phyloP scores from a whole-genome alignment of 2,113 vertebrate species.

The Pedionomus torquatus region DNA sequence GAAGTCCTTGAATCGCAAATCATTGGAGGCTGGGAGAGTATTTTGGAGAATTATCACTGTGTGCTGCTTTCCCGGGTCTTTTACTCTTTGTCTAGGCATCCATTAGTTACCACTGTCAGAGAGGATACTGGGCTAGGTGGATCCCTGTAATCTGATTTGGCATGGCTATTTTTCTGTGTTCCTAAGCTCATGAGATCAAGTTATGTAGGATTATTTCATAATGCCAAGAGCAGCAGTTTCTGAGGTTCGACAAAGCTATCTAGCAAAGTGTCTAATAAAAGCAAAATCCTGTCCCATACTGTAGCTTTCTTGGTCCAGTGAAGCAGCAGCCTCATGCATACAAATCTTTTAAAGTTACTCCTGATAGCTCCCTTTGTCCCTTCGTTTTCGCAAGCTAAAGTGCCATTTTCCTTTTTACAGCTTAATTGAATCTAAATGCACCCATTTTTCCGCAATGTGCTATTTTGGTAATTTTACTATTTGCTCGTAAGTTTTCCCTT shows the following conservation, averaged over 20 bases:
- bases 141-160: constrained; percentile 69
- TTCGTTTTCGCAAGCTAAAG: constrained; percentile 37
- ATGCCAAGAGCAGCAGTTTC: constrained; percentile 54
- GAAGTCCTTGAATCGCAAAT: constrained; percentile 56
- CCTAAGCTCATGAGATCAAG: constrained; percentile 56
- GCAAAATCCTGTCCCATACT: constrained; percentile 65
- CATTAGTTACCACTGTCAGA: constrained; percentile 56
- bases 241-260: constrained; percentile 59
- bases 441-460: constrained; percentile 43
- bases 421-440: constrained; percentile 44
- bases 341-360: constrained; percentile 37
- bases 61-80: constrained; percentile 55
- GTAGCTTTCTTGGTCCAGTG: constrained; percentile 70
- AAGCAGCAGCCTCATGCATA: constrained; percentile 39
- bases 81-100: constrained; percentile 30
- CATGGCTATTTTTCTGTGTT: constrained; percentile 71
- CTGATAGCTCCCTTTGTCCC: constrained; percentile 23
- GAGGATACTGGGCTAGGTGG: constrained; percentile 55
- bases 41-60: constrained; percentile 52
- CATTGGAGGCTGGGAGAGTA: constrained; percentile 36
- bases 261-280: constrained; percentile 68
- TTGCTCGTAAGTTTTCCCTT: constrained; percentile 23
- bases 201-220: constrained; percentile 65
- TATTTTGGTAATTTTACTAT: constrained; percentile 45
- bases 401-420: constrained; percentile 48